These are phyloP conservation scores for Dendroctonus valens DNA, from an alignment of 1,140 invertebrate species.

Conservation along the genomic window DNA sequence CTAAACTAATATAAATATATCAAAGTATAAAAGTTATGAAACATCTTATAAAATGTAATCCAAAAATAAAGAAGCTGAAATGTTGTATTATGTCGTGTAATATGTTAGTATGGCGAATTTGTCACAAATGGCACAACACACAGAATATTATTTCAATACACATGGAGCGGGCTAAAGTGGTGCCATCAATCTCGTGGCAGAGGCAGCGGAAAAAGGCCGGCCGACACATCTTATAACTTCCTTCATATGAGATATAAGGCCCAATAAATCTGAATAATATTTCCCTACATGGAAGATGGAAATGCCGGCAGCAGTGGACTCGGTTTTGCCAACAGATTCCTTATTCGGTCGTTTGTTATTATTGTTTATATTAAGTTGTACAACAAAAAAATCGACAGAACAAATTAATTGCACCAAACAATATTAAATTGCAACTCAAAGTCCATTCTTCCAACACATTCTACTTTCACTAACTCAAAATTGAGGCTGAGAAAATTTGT, in stretches of 20 bases:
- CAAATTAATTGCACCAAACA: too few relatives aligned
- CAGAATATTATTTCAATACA: constrained; percentile 37
- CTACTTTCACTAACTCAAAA: too few relatives aligned
- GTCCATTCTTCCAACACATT: too few relatives aligned
- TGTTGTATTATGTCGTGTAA: constrained; percentile 26
- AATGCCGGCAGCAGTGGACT: too few relatives aligned
- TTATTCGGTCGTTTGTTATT: too few relatives aligned
- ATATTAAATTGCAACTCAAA: too few relatives aligned
- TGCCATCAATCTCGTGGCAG: constrained; percentile 32
- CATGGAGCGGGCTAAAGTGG: constrained; percentile 32
- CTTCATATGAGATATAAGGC: constrained; percentile 32
- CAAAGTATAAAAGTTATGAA: not conserved
- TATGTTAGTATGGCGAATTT: constrained; percentile 33
- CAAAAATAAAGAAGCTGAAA: constrained; percentile 27
- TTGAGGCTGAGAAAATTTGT: too few relatives aligned
- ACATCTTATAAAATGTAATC: constrained; percentile 22
- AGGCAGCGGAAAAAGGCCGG: constrained; percentile 31
- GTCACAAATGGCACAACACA: constrained; percentile 35
- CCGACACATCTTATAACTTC: constrained; percentile 34
- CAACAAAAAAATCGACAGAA: too few relatives aligned
- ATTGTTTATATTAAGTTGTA: too few relatives aligned
- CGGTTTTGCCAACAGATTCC: too few relatives aligned
- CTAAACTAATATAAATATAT: too few relatives aligned
- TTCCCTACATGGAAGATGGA: constrained; percentile 22
- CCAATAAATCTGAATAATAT: constrained; percentile 35